Evolutionary conservation across 2,113 vertebrate species (phyloP), one percentile per base, ranked within the genome.

Genomic region (Gymnorhina tibicen): DNA sequence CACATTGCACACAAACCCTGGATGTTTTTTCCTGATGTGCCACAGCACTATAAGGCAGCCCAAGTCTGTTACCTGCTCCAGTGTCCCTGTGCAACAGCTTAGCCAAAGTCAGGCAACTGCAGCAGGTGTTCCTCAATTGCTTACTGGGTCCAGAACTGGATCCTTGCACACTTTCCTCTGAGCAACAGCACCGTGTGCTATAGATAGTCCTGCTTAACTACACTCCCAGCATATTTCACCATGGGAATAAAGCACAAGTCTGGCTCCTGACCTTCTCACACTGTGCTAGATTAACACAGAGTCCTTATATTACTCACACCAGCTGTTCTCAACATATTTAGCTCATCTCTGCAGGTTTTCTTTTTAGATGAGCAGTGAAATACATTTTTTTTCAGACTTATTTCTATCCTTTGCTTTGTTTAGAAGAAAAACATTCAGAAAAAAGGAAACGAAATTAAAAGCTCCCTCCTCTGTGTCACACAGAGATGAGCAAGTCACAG

Each of bases 171-270:
- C 33, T 74, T 73, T 60, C 41, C 69, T 76, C 42, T 80, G 68
- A 64, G 2, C 4, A 86, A 19, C 23, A 91, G 72, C 76, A 67
- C 39, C 0, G 0, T 9, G 55, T 1, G 5, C 60, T 73, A 56
- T 16, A 81, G 46, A 73, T 27, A 87, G 72, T 15, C 27, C 59
- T 83, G 59, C 56, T 60, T 59, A 91, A 77, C 56, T 41, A 35
- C 52, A 24, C 46, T 60, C 46, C 27, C 72, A 93, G 64, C 49
- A 24, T 23, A 24, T 77, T 46, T n/a, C 66, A 77, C 60, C 8
- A 6, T 6, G 56, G 15, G 63, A 80, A 46, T 55, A 68, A 68
- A 80, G 87, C n/a, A 32, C 39, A 23, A 37, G 60, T 13, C 79
- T 81, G 76, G 72, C 77, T 89, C n/a, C 46, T 37, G 73, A 47